A percentile compares a stretch with the other conserved stretches of the same genome.
phyloP scores from a whole-genome alignment of 2,797 vertebrate genomes.

The Caiman crocodilus region DNA sequence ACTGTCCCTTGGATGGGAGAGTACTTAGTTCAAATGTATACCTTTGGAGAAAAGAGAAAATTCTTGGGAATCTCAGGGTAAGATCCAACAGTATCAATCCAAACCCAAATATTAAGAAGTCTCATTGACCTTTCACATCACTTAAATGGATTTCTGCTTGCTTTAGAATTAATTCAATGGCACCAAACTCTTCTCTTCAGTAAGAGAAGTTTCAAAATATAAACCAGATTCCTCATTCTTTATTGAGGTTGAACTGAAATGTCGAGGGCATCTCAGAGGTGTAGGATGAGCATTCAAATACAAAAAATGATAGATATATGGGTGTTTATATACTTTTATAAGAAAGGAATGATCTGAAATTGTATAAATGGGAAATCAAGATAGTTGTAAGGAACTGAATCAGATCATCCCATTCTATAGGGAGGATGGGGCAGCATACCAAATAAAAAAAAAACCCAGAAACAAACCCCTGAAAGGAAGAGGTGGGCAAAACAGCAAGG shows the following conservation, averaged over 20 bases:
- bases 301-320: background rate
- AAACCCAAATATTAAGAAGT: conserved; percentile 33
- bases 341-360: background rate
- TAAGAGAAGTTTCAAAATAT: conserved; percentile 14
- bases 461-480: too few relatives aligned
- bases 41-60: conserved; percentile 31
- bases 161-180: background rate
- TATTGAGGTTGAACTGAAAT: background rate
- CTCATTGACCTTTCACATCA: background rate
- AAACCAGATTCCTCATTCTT: background rate
- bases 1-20: conserved; percentile 66
- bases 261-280: background rate
- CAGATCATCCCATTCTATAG: background rate
- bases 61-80: background rate
- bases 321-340: background rate
- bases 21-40: conserved; percentile 67
- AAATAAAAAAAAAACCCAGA: too few relatives aligned
- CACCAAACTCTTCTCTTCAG: conserved; percentile 27
- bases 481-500: too few relatives aligned
- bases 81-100: background rate
- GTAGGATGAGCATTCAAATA: background rate
- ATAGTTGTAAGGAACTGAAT: background rate
- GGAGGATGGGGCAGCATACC: too few relatives aligned
- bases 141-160: conserved; percentile 42
- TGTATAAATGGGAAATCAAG: background rate